Conservation (phyloP, 2,888 invertebrate species). For the Odontocerum albicorne region DNA sequence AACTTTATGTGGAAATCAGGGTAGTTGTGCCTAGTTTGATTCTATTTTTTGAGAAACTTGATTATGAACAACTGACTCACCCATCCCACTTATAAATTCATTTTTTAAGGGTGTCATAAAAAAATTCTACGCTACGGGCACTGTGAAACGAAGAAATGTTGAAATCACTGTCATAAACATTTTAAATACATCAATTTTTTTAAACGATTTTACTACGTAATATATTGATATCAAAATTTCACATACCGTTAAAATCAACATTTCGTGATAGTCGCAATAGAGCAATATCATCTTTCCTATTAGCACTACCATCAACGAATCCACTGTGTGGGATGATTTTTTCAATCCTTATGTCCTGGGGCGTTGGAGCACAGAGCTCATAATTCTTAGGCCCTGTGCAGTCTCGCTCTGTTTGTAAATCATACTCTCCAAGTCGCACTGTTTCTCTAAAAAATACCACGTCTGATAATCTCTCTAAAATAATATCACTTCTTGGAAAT, state of each 20-base stretch:
- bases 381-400: slow-evolving; percentile 51
- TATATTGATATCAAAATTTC: no score
- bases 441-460: slow-evolving; percentile 50
- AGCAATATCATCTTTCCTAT: slow-evolving; percentile 61
- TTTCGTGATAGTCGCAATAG: slow-evolving; percentile 53
- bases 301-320: slow-evolving; percentile 52
- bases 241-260: slow-evolving; percentile 49
- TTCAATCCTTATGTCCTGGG: slow-evolving; percentile 63
- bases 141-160: no score
- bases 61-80: no score
- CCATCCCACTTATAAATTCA: no score
- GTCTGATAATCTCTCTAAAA: no score
- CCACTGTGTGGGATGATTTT: slow-evolving; percentile 66
- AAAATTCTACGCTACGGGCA: no score
- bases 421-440: slow-evolving; percentile 67
- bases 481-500: no score
- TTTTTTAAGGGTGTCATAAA: no score
- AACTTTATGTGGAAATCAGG: no score
- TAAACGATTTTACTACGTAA: no score
- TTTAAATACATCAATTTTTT: neutral
- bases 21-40: no score
- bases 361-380: slow-evolving; percentile 63
- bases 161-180: neutral
- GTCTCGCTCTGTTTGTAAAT: slow-evolving; percentile 61
- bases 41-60: no score